Evolutionary conservation across 2,888 invertebrate species (phyloP).

Genomic region (Ornithoptera priamus): DNA sequence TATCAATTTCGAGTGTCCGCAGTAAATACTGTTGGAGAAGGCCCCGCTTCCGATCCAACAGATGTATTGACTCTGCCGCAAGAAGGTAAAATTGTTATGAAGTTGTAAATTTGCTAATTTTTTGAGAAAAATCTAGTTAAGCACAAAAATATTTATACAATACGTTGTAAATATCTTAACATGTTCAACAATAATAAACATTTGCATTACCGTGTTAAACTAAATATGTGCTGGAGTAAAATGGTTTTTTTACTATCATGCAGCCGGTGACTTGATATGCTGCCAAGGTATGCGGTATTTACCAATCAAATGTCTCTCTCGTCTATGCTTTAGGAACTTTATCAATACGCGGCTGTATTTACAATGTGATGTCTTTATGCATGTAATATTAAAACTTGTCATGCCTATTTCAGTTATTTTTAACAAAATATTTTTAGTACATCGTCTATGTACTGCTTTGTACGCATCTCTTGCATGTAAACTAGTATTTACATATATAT

Average conservation of each 20-base stretch:
- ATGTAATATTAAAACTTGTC: constrained; percentile 20
- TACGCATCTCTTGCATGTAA: constrained; percentile 25
- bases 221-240: constrained; percentile 40
- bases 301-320: constrained; percentile 9
- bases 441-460: constrained; percentile 18
- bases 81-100: constrained; percentile 84
- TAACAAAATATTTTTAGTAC: constrained; percentile 9
- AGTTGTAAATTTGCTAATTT: background rate
- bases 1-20: constrained; percentile 99
- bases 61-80: constrained; percentile 95
- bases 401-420: constrained; percentile 16
- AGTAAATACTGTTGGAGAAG: constrained; percentile 97
- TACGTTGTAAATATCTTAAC: background rate
- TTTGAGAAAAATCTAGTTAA: too few relatives aligned
- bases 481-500: constrained; percentile 4
- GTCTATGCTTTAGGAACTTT: constrained; percentile 19
- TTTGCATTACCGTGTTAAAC: background rate
- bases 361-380: constrained; percentile 23
- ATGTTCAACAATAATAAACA: background rate
- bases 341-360: constrained; percentile 14
- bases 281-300: constrained; percentile 74
- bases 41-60: constrained; percentile 93
- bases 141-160: background rate
- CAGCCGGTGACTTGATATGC: constrained; percentile 79
- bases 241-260: constrained; percentile 72